Evolutionary conservation across 2,888 invertebrate genomes (phyloP), one percentile per base, ranked within the genome.

Genomic region (Acanthopleura granulata): DNA sequence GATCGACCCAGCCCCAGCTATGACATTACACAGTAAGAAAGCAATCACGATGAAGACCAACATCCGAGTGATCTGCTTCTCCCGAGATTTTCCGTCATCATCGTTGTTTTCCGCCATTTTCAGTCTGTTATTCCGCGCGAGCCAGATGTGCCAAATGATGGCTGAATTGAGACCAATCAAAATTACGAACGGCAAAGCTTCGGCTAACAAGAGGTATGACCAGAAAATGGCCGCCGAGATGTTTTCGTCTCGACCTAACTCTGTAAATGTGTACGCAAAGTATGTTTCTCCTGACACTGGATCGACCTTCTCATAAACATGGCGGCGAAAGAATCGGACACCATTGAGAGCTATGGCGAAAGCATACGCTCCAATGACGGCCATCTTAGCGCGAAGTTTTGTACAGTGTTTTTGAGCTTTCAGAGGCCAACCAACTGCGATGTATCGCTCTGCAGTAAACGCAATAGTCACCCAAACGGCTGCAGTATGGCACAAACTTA

Each of bases 391-490:
- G 16, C 22, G 66, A 27, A 16, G 6, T 66, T 18, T 27, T 6
- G 66, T 66, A 27, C 66, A 66, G 25, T 27, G 6, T 66, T 27
- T 66, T 27, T 22, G 66, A 22, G 66, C 66, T 27, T 66, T 66
- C 25, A 66, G 18, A 16, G 66, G 66, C 15, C 16, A 66, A 16
- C 22, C 25, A 6, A 66, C 66, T 22, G 66, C 66, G 6, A 66
- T 66, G 66, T 22, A 66, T 1, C 66, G 22, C 29, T 66, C 66
- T 22, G 25, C 14, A 12, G 66, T 66, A 14, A 66, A 66, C 6
- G 25, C 6, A 16, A 66, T 66, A 6, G 25, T 66, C 22, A 66
- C 25, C 66, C 66, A 66, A 25, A 66, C 66, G 29, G 25, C 66
- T 16, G 66, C 18, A 16, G 66, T 66, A 27, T 66, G 66, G 25